These are phyloP conservation scores for Epinephelus awoara DNA, from an alignment of 2,797 vertebrate species.

Conservation along the genomic window DNA sequence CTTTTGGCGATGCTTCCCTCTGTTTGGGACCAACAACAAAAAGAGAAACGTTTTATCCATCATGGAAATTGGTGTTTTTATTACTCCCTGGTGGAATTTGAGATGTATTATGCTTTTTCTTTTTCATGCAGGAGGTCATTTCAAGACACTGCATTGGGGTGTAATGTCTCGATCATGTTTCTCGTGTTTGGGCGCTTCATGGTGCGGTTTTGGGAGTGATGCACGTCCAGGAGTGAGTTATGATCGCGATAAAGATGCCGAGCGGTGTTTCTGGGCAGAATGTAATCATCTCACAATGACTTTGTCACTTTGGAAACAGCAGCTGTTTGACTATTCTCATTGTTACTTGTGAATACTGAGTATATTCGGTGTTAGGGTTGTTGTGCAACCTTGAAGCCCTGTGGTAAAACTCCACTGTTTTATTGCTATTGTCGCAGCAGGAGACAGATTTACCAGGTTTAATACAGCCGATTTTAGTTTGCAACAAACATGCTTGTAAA, in stretches of 20 bases:
- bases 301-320: constrained; percentile 65
- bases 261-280: constrained; percentile 56
- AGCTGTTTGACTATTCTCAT: constrained; percentile 68
- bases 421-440: constrained; percentile 79
- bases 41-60: constrained; percentile 78
- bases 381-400: constrained; percentile 72
- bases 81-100: constrained; percentile 82
- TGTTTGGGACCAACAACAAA: constrained; percentile 81
- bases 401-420: constrained; percentile 71
- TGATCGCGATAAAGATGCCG: constrained; percentile 67
- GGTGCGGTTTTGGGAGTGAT: constrained; percentile 44
- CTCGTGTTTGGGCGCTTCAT: constrained; percentile 47
- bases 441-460: constrained; percentile 80
- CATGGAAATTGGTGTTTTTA: constrained; percentile 81
- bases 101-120: constrained; percentile 73
- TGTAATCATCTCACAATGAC: constrained; percentile 79
- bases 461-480: constrained; percentile 80
- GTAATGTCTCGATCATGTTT: constrained; percentile 59
- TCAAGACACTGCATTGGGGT: constrained; percentile 43
- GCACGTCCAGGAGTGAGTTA: constrained; percentile 50
- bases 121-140: constrained; percentile 71
- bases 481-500: constrained; percentile 81
- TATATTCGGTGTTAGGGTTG: constrained; percentile 36
- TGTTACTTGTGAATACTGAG: constrained; percentile 62
- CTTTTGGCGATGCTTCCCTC: constrained; percentile 70